These are phyloP conservation scores for Epirrhoe alternata DNA, from an alignment of 2,888 invertebrate genomes.

Conservation along the genomic window DNA sequence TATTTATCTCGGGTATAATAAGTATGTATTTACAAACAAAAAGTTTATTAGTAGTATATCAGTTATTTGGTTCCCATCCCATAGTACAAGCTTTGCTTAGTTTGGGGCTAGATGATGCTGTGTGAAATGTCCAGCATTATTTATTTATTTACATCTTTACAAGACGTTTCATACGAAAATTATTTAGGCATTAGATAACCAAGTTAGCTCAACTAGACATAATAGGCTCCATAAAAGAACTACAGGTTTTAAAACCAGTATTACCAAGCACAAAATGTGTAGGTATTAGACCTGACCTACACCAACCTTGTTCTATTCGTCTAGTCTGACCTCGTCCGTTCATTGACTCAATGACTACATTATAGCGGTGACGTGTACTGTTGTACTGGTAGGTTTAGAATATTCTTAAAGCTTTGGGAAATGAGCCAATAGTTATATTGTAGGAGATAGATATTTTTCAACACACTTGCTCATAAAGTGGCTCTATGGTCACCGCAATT, in stretches of 20 bases:
- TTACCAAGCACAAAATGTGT: not conserved
- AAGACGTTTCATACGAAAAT: too few species aligned
- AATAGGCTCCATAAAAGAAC: not conserved
- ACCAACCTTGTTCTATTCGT: slow-evolving; percentile 36
- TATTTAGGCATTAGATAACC: too few species aligned
- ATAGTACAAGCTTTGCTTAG: too few species aligned
- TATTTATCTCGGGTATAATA: too few species aligned
- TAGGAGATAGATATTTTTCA: not conserved
- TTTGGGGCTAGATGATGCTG: too few species aligned
- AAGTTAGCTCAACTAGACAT: not conserved
- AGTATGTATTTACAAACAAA: too few species aligned
- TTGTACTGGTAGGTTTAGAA: not conserved
- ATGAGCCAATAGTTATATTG: not conserved
- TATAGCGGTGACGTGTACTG: not conserved
- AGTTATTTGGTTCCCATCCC: too few species aligned
- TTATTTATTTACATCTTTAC: too few species aligned
- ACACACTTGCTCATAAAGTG: too few species aligned
- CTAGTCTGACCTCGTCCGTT: slow-evolving; percentile 41
- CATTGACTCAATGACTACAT: slow-evolving; percentile 26
- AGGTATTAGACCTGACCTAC: slow-evolving; percentile 39
- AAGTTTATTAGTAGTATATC: too few species aligned
- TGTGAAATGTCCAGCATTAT: too few species aligned
- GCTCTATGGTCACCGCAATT: too few species aligned
- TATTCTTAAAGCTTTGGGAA: not conserved
- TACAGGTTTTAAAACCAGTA: not conserved